Evolutionary conservation across 2,888 invertebrate species (phyloP), one percentile per base, ranked within the genome.

Genomic region (Geophilus truncorum): DNA sequence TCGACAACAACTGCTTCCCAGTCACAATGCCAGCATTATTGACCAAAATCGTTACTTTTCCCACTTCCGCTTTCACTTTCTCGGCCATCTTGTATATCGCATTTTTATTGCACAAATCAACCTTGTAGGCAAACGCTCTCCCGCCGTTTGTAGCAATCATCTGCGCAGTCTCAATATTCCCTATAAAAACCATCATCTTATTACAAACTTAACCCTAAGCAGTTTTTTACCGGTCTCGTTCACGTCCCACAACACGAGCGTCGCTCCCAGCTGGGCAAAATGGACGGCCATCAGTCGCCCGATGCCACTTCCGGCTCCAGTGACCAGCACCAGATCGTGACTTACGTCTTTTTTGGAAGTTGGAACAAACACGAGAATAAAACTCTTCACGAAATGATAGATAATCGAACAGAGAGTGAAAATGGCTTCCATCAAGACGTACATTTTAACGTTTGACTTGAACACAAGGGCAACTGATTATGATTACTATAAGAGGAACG

Each of bases 1-100:
- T 94, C 80, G 96, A 94, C 83, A 96, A 87, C 57, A 97, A 89
- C 83, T 91, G 90, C 83, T 91, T 91, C 0, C 95, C 95, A 5
- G 92, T 92, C 12, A 93, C 94, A 78, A 96, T 92, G 15, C 97
- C 97, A 15, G 97, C 97, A 86, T 97, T 97, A 89, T 97, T 97
- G 82, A 97, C 91, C 80, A 97, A 89, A 83, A 97, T 91, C 21
- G 93, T 92, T 12, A 97, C 93, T 88, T 90, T 91, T 84, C 94
- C 94, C 77, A 94, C 90, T 86, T 96, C 94, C 83, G 89, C 87
- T 85, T 92, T 92, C 0, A 95, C 92, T 83, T 89, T 90, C 82
- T 92, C 91, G 62, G 92, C 92, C 79, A 92, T 91, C 85, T 90
- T 90, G 87, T 95, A 95, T 82, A 97, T 92, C 84, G 93, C 92